Evolutionary conservation across 2,888 invertebrate genomes (phyloP).

Genomic region (Calameuta pallipes): DNA sequence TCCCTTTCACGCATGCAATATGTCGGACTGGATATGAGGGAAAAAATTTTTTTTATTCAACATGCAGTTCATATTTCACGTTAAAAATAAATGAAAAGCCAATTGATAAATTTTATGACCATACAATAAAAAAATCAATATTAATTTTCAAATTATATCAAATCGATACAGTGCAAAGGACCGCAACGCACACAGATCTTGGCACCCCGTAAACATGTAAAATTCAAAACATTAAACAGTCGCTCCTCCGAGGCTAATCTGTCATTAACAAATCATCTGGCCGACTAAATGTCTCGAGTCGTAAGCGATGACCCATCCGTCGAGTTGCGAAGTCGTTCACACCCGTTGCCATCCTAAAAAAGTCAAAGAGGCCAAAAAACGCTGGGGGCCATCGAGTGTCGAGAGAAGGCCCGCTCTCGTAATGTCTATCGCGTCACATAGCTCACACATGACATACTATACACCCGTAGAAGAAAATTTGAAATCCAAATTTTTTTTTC

Average conservation of each 20-base stretch:
- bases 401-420: not conserved
- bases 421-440: not conserved
- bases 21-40: not conserved
- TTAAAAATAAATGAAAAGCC: not conserved
- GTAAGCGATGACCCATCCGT: not conserved
- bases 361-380: not conserved
- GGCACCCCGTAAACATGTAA: not conserved
- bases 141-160: not conserved
- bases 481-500: not conserved
- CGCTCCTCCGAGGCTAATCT: too few relatives aligned
- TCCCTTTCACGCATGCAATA: not conserved
- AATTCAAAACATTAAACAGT: not conserved
- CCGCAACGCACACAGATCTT: too few relatives aligned
- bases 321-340: not conserved
- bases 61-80: not conserved
- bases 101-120: too few relatives aligned
- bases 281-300: not conserved
- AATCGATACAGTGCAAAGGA: not conserved
- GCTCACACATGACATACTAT: not conserved
- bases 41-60: not conserved
- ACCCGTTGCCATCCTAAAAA: not conserved
- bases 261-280: too few relatives aligned
- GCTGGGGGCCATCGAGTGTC: not conserved
- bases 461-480: not conserved
- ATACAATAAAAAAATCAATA: too few relatives aligned